phyloP scores from a whole-genome alignment of 2,888 invertebrate genomes.

The Tupiocoris notatus region DNA sequence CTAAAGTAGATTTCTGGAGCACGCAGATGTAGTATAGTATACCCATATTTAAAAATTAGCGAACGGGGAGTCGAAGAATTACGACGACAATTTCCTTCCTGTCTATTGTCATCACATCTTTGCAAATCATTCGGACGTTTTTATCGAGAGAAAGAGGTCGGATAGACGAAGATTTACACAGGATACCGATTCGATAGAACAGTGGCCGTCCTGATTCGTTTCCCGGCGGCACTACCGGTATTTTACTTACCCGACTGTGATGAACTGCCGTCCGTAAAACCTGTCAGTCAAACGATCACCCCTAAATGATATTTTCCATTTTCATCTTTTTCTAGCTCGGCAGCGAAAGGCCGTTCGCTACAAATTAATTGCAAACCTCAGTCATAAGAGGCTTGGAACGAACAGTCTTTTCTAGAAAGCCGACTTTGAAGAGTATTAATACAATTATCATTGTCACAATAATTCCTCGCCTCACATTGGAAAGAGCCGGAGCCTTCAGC shows the following conservation, averaged over 20 bases:
- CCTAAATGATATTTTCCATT: not conserved
- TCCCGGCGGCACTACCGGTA: not conserved
- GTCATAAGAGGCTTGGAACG: not conserved
- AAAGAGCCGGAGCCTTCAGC: constrained; percentile 7
- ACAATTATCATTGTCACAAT: constrained; percentile 36
- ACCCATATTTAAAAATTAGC: too few relatives aligned
- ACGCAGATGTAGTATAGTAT: too few relatives aligned
- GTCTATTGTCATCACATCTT: too few relatives aligned
- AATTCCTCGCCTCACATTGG: constrained; percentile 6
- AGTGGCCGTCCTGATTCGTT: not conserved
- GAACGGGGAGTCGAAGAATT: too few relatives aligned
- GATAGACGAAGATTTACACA: too few relatives aligned
- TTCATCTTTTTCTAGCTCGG: not conserved
- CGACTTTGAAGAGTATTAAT: constrained; percentile 31
- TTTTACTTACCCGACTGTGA: not conserved
- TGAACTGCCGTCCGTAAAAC: not conserved
- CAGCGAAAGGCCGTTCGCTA: constrained; percentile 10
- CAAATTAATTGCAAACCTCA: constrained; percentile 24
- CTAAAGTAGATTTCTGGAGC: too few relatives aligned
- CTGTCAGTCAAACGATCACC: not conserved
- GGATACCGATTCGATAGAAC: too few relatives aligned
- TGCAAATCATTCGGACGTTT: too few relatives aligned
- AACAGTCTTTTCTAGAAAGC: constrained; percentile 15
- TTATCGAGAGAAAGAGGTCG: too few relatives aligned
- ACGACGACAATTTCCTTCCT: too few relatives aligned